Conservation (phyloP, 2,797 vertebrate genomes). For the Novumbra hubbsi region DNA sequence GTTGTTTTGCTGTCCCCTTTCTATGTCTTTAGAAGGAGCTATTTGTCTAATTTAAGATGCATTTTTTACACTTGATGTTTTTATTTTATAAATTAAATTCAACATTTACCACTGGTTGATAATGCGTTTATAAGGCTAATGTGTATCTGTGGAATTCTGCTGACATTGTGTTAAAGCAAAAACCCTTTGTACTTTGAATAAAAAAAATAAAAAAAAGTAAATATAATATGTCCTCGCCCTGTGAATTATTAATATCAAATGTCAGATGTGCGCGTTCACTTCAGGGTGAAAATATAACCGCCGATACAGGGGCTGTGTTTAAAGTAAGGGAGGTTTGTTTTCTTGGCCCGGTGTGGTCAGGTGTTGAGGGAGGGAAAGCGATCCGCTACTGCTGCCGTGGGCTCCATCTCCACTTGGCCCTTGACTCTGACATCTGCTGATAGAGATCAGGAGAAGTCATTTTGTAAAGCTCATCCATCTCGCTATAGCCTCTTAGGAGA, state of each 20-base stretch:
- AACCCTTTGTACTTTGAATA: neutral
- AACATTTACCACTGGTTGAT: neutral
- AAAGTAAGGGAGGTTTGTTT: conserved; percentile 22
- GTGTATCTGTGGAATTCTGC: neutral
- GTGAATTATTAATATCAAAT: neutral
- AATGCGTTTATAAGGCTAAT: neutral
- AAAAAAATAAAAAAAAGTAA: neutral
- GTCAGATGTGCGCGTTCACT: neutral
- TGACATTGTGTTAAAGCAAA: neutral
- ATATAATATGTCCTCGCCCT: neutral
- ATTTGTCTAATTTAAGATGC: neutral
- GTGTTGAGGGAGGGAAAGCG: conserved; percentile 54
- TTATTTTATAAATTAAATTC: neutral
- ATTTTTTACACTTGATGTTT: neutral
- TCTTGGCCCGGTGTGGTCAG: conserved; percentile 3
- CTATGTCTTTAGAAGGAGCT: neutral
- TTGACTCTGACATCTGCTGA: conserved; percentile 60
- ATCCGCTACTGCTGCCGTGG: conserved; percentile 45
- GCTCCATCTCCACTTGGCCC: conserved; percentile 60
- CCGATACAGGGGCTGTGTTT: conserved; percentile 50
- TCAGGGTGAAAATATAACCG: neutral
- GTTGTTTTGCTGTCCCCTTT: neutral
- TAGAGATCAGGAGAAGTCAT: conserved; percentile 44
- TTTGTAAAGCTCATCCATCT: neutral
- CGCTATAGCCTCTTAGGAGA: neutral